Base-by-base conservation (phyloP, 2,113 vertebrate genomes). In the Ochotona princeps region DNA sequence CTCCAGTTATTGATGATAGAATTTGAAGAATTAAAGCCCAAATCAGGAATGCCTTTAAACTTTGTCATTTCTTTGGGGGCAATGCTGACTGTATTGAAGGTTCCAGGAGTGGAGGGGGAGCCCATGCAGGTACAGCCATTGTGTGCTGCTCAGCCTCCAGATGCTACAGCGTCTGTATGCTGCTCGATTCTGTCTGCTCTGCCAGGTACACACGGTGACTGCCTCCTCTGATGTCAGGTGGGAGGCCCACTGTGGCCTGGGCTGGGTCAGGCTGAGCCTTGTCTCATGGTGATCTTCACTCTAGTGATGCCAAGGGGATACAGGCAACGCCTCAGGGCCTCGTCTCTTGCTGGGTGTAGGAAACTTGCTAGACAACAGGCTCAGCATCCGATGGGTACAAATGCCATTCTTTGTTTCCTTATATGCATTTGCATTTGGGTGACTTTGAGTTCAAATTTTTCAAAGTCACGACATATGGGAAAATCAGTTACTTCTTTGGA, bases 381-480 rank as follows among this genome's bases (percentile, higher is more conserved):
- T 32, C 66, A 26, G 32, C 78, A 72, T 35, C 26, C 30, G 15
- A 60, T 0, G 1, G 69, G 63, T 57, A 3, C 32, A n/a, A 47
- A 8, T n/a, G n/a, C 32, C 49, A 1, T 75, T 76, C 49, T 44
- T 2, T 69, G 38, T 76, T 67, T 8, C 57, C 57, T 83, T 73
- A 70, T 44, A n/a, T 18, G 28, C 38, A 49, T 69, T 79, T 87
- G 83, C 86, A 63, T 57, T 38, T 90, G 26, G 83, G 6, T 26
- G 23, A 57, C n/a, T 72, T 69, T 63, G 23, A 69, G n/a, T 92
- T 83, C 49, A 73, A 83, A 69, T 44, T 20, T 79, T 35, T 30
- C 65, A n/a, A n/a, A n/a, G 44, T 78, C 66, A 57, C 35, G 44
- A 7, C 30, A 38, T 73, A 74, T 78, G 7, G 44, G 86, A 75